These are phyloP conservation scores for Ormyrus pomaceus DNA, from an alignment of 2,888 invertebrate species.

Conservation along the genomic window DNA sequence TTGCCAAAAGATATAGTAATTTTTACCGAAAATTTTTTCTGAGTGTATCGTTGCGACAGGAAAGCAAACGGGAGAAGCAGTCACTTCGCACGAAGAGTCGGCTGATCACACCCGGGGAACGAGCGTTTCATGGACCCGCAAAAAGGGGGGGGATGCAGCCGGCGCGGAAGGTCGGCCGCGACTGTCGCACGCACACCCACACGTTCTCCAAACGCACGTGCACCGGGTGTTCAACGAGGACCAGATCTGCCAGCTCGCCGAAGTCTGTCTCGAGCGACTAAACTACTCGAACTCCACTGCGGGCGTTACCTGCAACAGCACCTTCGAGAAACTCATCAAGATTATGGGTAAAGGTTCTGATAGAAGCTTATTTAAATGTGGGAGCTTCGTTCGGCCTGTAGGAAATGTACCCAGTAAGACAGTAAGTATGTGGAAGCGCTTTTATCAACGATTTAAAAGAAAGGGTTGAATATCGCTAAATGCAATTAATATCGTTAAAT, in stretches of 20 bases:
- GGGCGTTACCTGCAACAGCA: slow-evolving; percentile 18
- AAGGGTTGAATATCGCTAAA: no score
- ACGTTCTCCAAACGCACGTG: slow-evolving; percentile 47
- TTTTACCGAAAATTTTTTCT: no score
- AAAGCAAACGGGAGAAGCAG: slow-evolving; percentile 31
- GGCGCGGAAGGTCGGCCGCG: slow-evolving; percentile 46
- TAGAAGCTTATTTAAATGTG: background rate
- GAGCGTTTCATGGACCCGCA: slow-evolving; percentile 43
- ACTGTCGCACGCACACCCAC: slow-evolving; percentile 54
- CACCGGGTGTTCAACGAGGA: slow-evolving; percentile 40
- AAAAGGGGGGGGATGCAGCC: slow-evolving; percentile 40
- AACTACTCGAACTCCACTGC: slow-evolving; percentile 4
- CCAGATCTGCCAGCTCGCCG: slow-evolving; percentile 54
- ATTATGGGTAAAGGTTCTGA: background rate
- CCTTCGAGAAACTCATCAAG: slow-evolving; percentile 27
- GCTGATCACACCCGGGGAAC: background rate
- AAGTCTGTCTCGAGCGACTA: slow-evolving; percentile 40
- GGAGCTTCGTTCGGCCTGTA: no score
- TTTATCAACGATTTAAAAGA: no score
- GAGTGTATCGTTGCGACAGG: no score
- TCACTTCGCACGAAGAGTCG: slow-evolving; percentile 4
- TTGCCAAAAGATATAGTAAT: no score
- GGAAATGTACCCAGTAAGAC: no score
- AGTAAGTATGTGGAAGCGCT: no score
- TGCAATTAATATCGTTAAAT: no score